These are phyloP conservation scores for Tipula lateralis DNA, from an alignment of 2,888 invertebrate species.

Conservation along the genomic window DNA sequence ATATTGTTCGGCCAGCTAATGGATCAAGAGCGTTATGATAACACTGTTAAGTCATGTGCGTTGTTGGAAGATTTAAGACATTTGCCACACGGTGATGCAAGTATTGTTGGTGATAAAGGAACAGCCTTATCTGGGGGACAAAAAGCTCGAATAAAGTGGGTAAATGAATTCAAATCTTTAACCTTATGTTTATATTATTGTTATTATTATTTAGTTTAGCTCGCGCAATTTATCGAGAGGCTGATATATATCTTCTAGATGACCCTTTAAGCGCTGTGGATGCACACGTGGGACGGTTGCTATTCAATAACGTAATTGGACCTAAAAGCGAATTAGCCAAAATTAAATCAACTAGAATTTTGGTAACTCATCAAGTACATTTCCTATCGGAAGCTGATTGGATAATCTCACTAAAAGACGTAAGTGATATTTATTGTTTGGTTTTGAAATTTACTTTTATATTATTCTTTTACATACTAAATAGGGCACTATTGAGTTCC, in stretches of 20 bases:
- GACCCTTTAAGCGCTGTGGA: too few relatives aligned
- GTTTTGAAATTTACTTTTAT: too few relatives aligned
- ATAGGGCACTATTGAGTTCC: too few relatives aligned
- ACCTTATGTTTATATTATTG: too few relatives aligned
- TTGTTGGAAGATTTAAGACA: conserved; percentile 52
- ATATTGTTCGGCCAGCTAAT: conserved; percentile 66
- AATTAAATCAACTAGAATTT: conserved; percentile 58
- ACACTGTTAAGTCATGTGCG: conserved; percentile 48
- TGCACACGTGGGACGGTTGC: conserved; percentile 53
- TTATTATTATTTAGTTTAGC: too few relatives aligned
- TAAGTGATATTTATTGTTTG: too few relatives aligned
- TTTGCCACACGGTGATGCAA: conserved; percentile 54
- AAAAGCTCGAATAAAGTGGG: conserved; percentile 54
- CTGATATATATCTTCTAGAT: too few relatives aligned
- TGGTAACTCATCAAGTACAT: conserved; percentile 75
- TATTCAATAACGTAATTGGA: too few relatives aligned
- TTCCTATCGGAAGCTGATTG: conserved; percentile 56
- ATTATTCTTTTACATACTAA: too few relatives aligned
- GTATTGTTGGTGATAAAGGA: conserved; percentile 57
- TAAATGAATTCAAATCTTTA: too few relatives aligned
- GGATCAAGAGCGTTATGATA: conserved; percentile 43
- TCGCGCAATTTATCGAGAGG: too few relatives aligned
- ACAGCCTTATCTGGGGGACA: conserved; percentile 63
- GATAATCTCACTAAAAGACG: conserved; percentile 55
- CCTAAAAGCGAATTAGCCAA: too few relatives aligned